These are phyloP conservation scores for Erpobdella octoculata DNA, from an alignment of 2,888 invertebrate genomes.

Conservation along the genomic window DNA sequence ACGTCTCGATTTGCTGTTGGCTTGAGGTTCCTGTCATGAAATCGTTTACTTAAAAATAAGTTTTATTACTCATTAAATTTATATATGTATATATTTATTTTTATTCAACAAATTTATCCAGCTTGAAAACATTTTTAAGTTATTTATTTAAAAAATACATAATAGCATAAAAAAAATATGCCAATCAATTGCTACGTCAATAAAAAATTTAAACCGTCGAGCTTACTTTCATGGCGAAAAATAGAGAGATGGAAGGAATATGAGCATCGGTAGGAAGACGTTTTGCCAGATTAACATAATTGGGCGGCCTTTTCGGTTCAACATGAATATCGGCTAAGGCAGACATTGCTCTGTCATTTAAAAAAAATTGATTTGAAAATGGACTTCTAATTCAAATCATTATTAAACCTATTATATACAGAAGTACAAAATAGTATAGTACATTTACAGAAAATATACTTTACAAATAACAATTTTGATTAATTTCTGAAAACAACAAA, in stretches of 20 bases:
- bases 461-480: too few species aligned
- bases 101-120: too few species aligned
- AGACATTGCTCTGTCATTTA: constrained; percentile 61
- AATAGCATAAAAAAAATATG: background rate
- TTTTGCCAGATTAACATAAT: constrained; percentile 39
- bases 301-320: background rate
- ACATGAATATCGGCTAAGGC: constrained; percentile 57
- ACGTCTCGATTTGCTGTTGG: background rate
- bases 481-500: too few species aligned
- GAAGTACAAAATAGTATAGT: too few species aligned
- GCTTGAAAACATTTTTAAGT: background rate
- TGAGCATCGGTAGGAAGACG: constrained; percentile 51
- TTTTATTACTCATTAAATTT: too few species aligned
- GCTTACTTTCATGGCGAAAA: constrained; percentile 42
- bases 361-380: background rate
- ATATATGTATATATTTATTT: too few species aligned
- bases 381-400: too few species aligned
- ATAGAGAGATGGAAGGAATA: constrained; percentile 56
- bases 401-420: too few species aligned
- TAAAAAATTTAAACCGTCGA: background rate
- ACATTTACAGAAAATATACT: too few species aligned
- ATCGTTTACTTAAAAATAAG: background rate
- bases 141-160: background rate
- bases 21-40: background rate
- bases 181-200: background rate